Evolutionary conservation across 92 coral and sea anemone genomes (phyloP).

Genomic region (Bergia puertoricense): DNA sequence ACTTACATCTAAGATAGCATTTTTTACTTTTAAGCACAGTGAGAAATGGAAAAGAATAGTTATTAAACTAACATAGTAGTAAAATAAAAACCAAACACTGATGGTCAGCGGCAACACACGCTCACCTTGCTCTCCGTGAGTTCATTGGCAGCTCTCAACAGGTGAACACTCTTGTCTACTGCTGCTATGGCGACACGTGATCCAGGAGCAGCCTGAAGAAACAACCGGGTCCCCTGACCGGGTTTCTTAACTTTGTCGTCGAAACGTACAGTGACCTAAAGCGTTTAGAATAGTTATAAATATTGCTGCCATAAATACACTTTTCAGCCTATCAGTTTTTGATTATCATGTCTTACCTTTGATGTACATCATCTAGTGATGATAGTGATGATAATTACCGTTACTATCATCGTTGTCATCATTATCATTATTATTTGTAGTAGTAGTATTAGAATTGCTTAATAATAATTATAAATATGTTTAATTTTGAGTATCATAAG

Average conservation of each 20-base stretch:
- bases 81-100: background rate
- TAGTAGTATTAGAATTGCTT: too few relatives aligned
- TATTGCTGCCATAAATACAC: too few relatives aligned
- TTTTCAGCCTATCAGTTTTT: too few relatives aligned
- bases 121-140: constrained; percentile 59
- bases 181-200: constrained; percentile 92
- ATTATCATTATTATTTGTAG: too few relatives aligned
- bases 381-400: too few relatives aligned
- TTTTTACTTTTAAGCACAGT: background rate
- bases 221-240: constrained; percentile 78
- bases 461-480: too few relatives aligned
- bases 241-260: constrained; percentile 74
- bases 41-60: background rate
- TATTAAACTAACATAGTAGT: background rate
- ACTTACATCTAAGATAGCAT: too few relatives aligned
- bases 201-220: constrained; percentile 81
- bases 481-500: too few relatives aligned
- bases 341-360: too few relatives aligned
- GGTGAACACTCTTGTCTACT: constrained; percentile 91
- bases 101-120: background rate
- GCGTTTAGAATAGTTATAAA: background rate
- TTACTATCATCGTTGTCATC: too few relatives aligned
- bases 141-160: constrained; percentile 81
- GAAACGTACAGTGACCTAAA: constrained; percentile 52
- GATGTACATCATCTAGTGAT: too few relatives aligned